Evolutionary conservation across 2,888 invertebrate genomes (phyloP), one percentile per base, ranked within the genome.

Genomic region (Poecilus cupreus): DNA sequence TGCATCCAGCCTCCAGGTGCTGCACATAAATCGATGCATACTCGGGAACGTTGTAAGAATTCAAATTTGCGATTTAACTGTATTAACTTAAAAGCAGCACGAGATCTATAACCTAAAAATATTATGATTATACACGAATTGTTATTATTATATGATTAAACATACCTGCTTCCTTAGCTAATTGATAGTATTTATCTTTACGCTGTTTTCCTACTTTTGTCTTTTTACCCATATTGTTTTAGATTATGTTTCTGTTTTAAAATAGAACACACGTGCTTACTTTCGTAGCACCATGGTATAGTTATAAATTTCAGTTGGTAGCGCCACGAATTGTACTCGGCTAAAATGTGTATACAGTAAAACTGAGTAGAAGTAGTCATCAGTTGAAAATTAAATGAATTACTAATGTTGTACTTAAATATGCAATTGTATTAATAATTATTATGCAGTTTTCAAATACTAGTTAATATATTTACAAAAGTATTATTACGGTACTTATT

Each of bases 1-100:
- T 97, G 99, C 95, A 99, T 96, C 99, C 99, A 99, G 85, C 98
- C 98, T 87, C 99, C 99, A 0, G 99, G 99, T 0, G 99, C 99
- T 11, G 99, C 99, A 90, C 99, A 99, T 83, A 99, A 91, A 92
- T 99, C 99, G 86, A 99, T 93, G 85, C 98, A 96, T 91, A 99
- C 98, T 91, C 97, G 93, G 0, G 98, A 96, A 87, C 95, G 96
- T 92, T 99, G 97, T 4, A 99, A 91, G 89, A 99, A 99, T 77
- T 97, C 97, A 90, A 97, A 99, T 88, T 98, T 98, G 83, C 98
- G 92, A 90, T 99, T 99, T 75, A 99, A 89, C 88, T 99, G 99
- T 83, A 99, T 97, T 85, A 99, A 93, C 88, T 99, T 99, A 90
- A 99, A 99, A n/a, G 99, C 98, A 86, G 99, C 98, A 91, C 99